phyloP scores from a whole-genome alignment of 1,140 invertebrate species.

The Cataglyphis hispanica region DNA sequence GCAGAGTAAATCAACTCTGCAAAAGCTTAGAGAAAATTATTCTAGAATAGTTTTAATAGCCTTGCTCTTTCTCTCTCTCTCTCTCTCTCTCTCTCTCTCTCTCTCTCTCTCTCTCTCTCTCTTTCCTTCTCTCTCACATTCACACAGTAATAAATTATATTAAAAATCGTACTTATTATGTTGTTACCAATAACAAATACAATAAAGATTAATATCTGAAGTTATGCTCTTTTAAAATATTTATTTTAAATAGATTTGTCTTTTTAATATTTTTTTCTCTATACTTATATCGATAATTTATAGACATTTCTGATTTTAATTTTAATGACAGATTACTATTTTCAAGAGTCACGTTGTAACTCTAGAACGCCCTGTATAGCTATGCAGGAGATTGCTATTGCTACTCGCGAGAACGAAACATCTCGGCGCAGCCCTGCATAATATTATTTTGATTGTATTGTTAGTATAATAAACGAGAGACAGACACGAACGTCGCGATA shows the following conservation, averaged over 20 bases:
- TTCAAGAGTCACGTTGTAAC: neutral
- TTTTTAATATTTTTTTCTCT: neutral
- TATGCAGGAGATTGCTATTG: neutral
- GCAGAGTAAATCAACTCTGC: neutral
- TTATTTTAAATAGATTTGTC: neutral
- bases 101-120: too few species aligned
- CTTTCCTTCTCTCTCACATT: too few species aligned
- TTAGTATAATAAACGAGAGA: slow-evolving; percentile 70
- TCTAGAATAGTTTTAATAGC: neutral
- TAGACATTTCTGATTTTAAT: neutral
- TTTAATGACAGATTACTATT: neutral
- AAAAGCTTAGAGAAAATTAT: slow-evolving; percentile 1
- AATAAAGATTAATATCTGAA: neutral
- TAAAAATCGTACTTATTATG: neutral
- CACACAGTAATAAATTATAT: neutral
- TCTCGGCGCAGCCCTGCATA: slow-evolving; percentile 58
- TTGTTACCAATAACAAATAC: neutral
- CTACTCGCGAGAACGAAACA: slow-evolving; percentile 3
- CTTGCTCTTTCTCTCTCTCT: neutral
- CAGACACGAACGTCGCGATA: slow-evolving; percentile 35
- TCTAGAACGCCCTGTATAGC: neutral
- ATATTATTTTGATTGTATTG: slow-evolving; percentile 72
- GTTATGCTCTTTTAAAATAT: too few species aligned
- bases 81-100: too few species aligned
- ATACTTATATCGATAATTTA: neutral